Evolutionary conservation across 2,888 invertebrate genomes (phyloP).

Genomic region (Mythimna vitellina): DNA sequence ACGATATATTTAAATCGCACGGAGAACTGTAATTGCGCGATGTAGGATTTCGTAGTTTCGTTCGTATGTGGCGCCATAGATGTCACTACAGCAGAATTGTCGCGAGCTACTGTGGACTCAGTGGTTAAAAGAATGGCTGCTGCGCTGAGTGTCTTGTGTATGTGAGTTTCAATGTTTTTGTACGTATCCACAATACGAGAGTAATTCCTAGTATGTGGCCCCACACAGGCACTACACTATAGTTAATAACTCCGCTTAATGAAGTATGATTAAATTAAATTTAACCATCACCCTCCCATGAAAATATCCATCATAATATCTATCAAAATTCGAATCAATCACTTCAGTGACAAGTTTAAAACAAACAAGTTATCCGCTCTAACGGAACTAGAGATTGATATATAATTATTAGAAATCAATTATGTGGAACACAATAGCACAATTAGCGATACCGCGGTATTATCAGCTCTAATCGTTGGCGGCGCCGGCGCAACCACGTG

Average conservation of each 20-base stretch:
- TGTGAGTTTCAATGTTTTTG: too few species aligned
- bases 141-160: too few species aligned
- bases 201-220: too few species aligned
- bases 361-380: not conserved
- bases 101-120: too few species aligned
- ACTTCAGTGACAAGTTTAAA: not conserved
- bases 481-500: slow-evolving; percentile 21
- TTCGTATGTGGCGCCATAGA: too few species aligned
- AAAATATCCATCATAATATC: slow-evolving; percentile 5
- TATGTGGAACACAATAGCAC: slow-evolving; percentile 48
- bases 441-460: slow-evolving; percentile 46
- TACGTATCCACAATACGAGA: too few species aligned
- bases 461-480: slow-evolving; percentile 5
- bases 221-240: too few species aligned
- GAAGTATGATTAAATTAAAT: not conserved
- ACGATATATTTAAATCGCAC: too few species aligned
- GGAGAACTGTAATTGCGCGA: too few species aligned
- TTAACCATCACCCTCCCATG: not conserved
- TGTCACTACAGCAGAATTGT: too few species aligned
- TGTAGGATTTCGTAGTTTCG: too few species aligned
- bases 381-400: slow-evolving; percentile 12
- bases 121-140: too few species aligned
- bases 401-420: slow-evolving; percentile 26
- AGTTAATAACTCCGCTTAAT: not conserved
- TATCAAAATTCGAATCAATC: not conserved